Percentiles rank a stretch among this genome's conserved stretches.
These are phyloP conservation scores for Etheostoma spectabile DNA, from an alignment of 2,113 vertebrate species.

Conservation along the genomic window DNA sequence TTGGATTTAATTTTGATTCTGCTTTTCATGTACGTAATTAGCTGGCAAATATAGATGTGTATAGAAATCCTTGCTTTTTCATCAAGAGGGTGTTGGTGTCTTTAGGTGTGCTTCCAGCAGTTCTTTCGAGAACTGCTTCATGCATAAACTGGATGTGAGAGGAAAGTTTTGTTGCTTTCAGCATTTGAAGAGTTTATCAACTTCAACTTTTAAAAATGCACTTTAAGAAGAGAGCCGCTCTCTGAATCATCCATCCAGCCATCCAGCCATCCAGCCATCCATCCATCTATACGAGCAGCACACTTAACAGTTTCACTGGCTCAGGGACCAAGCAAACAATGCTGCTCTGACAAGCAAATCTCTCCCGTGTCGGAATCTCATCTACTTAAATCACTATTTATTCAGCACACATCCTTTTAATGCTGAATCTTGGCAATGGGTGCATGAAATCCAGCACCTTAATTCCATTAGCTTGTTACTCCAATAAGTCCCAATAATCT, in stretches of 20 bases:
- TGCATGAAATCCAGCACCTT: slow-evolving; percentile 82
- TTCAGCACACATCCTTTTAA: slow-evolving; percentile 82
- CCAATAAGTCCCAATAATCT: slow-evolving; percentile 83
- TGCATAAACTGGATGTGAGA: slow-evolving; percentile 39
- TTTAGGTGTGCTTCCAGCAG: slow-evolving; percentile 72
- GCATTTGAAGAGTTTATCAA: slow-evolving; percentile 66
- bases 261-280: slow-evolving; percentile 61
- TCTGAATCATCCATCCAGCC: slow-evolving; percentile 52
- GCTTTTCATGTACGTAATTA: slow-evolving; percentile 82
- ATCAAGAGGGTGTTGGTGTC: slow-evolving; percentile 50
- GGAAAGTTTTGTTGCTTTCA: slow-evolving; percentile 53
- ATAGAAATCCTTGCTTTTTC: slow-evolving; percentile 58
- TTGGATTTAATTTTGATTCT: slow-evolving; percentile 81
- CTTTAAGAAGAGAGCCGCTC: slow-evolving; percentile 41
- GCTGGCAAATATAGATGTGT: slow-evolving; percentile 79
- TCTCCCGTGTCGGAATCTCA: slow-evolving; percentile 76
- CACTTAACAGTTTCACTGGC: slow-evolving; percentile 74
- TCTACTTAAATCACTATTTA: slow-evolving; percentile 81
- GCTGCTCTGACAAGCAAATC: slow-evolving; percentile 75
- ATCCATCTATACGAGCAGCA: slow-evolving; percentile 64
- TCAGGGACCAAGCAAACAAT: slow-evolving; percentile 73
- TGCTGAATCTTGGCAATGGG: slow-evolving; percentile 78
- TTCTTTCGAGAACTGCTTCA: slow-evolving; percentile 38
- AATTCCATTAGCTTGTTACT: slow-evolving; percentile 86
- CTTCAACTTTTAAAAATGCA: slow-evolving; percentile 47